Evolutionary conservation across 2,888 invertebrate genomes (phyloP).

Genomic region (Chironomus riparius): DNA sequence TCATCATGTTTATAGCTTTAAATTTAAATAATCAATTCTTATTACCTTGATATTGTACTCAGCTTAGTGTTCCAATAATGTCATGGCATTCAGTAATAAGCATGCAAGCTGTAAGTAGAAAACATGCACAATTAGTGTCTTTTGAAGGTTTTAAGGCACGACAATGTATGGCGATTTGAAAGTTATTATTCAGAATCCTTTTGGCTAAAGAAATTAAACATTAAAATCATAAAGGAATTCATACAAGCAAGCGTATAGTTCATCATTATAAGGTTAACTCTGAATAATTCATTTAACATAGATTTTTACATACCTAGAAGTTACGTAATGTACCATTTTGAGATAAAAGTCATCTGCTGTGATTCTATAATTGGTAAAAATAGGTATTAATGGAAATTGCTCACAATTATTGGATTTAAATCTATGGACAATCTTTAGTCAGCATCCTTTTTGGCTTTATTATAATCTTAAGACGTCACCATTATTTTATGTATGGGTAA

Average conservation of each 20-base stretch:
- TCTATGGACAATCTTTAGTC: neutral
- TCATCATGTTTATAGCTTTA: too few relatives aligned
- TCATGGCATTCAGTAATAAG: too few relatives aligned
- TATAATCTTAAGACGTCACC: neutral
- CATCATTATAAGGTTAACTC: neutral
- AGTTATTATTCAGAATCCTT: conserved; percentile 24
- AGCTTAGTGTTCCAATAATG: too few relatives aligned
- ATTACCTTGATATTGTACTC: too few relatives aligned
- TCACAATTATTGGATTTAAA: too few relatives aligned
- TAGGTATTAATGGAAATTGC: too few relatives aligned
- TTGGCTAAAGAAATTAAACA: conserved; percentile 3
- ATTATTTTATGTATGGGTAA: neutral
- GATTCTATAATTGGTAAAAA: too few relatives aligned
- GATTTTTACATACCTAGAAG: neutral
- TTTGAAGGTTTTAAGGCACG: neutral
- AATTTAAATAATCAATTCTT: neutral
- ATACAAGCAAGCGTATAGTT: neutral
- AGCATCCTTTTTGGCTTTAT: conserved; percentile 9
- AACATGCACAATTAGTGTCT: neutral
- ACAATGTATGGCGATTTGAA: neutral
- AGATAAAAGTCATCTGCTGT: neutral
- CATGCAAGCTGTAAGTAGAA: too few relatives aligned
- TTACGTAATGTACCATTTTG: neutral
- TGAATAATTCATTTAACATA: neutral
- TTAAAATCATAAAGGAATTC: neutral